These are phyloP conservation scores for Archilochus colubris DNA, from an alignment of 2,113 vertebrate species.

Conservation along the genomic window DNA sequence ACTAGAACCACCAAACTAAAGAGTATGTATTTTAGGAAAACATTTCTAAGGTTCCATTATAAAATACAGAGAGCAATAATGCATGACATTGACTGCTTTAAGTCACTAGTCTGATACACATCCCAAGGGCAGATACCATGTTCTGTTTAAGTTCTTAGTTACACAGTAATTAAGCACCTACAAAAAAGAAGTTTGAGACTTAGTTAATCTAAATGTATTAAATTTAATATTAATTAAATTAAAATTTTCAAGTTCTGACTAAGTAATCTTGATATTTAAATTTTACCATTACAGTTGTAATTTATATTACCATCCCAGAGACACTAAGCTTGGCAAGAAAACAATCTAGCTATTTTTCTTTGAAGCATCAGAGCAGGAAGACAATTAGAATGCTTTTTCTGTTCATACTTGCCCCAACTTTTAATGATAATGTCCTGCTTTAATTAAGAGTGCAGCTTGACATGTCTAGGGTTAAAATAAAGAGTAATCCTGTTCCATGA, in stretches of 20 bases:
- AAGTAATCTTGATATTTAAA: neutral
- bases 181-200: neutral
- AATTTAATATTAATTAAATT: too few species aligned
- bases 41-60: neutral
- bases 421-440: neutral
- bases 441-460: neutral
- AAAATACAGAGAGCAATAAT: neutral
- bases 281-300: neutral
- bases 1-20: neutral
- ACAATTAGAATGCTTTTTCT: neutral
- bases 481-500: neutral
- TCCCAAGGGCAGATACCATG: neutral
- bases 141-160: neutral
- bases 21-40: neutral
- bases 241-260: neutral
- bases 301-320: neutral
- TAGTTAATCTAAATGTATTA: neutral
- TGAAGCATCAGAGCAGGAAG: neutral
- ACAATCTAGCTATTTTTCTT: neutral
- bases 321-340: neutral
- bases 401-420: neutral
- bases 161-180: neutral
- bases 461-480: neutral
- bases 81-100: neutral
- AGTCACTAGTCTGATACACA: neutral